Evolutionary conservation across 2,113 vertebrate genomes (phyloP).

Genomic region (Chaetura pelagica): DNA sequence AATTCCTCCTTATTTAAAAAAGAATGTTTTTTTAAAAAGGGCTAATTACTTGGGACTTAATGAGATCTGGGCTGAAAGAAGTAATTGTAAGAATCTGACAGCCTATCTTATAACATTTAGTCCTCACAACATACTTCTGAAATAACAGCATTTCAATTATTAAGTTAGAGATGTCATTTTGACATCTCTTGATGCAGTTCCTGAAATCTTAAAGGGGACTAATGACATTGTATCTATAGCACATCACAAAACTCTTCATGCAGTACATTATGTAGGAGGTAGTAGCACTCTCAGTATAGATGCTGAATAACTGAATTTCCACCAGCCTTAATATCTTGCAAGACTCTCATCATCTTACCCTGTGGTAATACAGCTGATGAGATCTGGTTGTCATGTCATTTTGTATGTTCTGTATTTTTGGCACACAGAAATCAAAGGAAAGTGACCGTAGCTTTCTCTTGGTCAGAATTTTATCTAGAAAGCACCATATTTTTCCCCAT

Average conservation of each 20-base stretch:
- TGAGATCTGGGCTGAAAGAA: not conserved
- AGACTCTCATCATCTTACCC: not conserved
- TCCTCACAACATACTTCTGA: not conserved
- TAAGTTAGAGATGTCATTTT: not conserved
- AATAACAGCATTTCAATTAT: not conserved
- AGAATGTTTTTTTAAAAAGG: no score
- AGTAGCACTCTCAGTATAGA: not conserved
- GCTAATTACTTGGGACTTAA: not conserved
- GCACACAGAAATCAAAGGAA: not conserved
- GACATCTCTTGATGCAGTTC: not conserved
- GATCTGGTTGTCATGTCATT: not conserved
- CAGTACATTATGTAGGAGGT: fast-evolving
- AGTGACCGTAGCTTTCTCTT: not conserved
- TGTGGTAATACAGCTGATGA: not conserved
- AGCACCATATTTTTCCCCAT: not conserved
- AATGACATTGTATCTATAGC: not conserved
- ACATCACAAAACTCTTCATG: not conserved
- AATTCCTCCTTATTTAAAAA: not conserved
- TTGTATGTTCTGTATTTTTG: not conserved
- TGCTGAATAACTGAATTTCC: not conserved
- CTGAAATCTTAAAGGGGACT: not conserved
- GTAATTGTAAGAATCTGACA: not conserved
- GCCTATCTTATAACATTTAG: not conserved
- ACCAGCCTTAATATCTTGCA: not conserved
- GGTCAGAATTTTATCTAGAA: not conserved